Conservation (phyloP, 53 echinoderm and acorn worm genomes). For the Crossaster papposus region DNA sequence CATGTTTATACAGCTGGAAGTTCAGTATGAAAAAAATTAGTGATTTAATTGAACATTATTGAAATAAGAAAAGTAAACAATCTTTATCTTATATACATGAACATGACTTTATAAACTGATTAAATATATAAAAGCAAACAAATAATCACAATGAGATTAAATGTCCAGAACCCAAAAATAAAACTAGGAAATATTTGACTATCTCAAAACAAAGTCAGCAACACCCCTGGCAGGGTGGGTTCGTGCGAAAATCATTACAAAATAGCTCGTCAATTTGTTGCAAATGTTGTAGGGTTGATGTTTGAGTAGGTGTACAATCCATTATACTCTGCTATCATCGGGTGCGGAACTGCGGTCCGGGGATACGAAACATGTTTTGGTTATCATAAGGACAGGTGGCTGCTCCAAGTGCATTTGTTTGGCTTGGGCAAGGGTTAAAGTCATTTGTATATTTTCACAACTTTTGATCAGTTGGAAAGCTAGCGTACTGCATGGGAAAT, state of each 20-base stretch:
- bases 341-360: neutral
- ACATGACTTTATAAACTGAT: no score
- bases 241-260: neutral
- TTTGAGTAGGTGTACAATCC: slow-evolving; percentile 10
- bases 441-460: slow-evolving; percentile 59
- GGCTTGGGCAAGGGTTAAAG: slow-evolving; percentile 52
- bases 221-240: no score
- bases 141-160: neutral
- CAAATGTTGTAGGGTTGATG: neutral
- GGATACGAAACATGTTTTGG: neutral
- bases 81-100: no score
- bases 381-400: slow-evolving; percentile 48
- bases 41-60: no score
- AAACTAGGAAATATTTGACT: neutral
- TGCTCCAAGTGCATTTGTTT: slow-evolving; percentile 50
- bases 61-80: no score
- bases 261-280: neutral
- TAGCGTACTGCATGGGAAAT: slow-evolving; percentile 55
- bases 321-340: slow-evolving; percentile 11
- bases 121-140: neutral
- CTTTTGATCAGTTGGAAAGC: slow-evolving; percentile 39
- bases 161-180: neutral
- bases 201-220: neutral
- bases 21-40: no score
- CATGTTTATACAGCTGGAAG: no score